Conservation (phyloP, 92 coral and sea anemone genomes). For the Bergia puertoricense region DNA sequence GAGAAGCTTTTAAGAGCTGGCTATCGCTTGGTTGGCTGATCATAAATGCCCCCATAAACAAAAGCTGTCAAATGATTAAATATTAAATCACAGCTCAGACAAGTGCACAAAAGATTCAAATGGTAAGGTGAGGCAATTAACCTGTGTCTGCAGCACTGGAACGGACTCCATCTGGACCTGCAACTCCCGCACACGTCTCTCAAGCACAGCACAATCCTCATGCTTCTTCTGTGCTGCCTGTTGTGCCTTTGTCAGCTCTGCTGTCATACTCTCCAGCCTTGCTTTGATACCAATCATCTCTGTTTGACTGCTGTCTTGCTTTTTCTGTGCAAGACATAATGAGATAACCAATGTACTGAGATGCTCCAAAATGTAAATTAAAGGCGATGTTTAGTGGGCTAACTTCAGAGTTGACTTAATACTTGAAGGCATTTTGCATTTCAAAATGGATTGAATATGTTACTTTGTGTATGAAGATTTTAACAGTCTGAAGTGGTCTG, state of each 20-base stretch:
- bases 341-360: neutral
- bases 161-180: neutral
- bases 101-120: neutral
- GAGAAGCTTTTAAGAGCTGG: too few species aligned
- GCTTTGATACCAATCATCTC: slow-evolving; percentile 28
- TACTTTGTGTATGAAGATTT: neutral
- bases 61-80: too few species aligned
- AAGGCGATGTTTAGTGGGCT: neutral
- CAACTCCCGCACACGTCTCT: slow-evolving; percentile 12
- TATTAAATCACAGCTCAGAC: neutral
- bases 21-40: too few species aligned
- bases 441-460: neutral
- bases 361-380: neutral
- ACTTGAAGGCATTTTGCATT: too few species aligned
- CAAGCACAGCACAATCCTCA: slow-evolving; percentile 20
- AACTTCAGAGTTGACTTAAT: too few species aligned
- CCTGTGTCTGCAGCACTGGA: slow-evolving; percentile 31
- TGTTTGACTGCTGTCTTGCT: slow-evolving; percentile 34
- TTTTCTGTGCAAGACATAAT: slow-evolving; percentile 13
- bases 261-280: slow-evolving; percentile 24
- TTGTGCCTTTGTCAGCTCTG: slow-evolving; percentile 22
- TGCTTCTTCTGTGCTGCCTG: slow-evolving; percentile 15
- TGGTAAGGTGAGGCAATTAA: neutral
- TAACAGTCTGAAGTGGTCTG: neutral
- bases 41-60: too few species aligned